phyloP scores from a whole-genome alignment of 2,113 vertebrate species.

The Globicephala melas region DNA sequence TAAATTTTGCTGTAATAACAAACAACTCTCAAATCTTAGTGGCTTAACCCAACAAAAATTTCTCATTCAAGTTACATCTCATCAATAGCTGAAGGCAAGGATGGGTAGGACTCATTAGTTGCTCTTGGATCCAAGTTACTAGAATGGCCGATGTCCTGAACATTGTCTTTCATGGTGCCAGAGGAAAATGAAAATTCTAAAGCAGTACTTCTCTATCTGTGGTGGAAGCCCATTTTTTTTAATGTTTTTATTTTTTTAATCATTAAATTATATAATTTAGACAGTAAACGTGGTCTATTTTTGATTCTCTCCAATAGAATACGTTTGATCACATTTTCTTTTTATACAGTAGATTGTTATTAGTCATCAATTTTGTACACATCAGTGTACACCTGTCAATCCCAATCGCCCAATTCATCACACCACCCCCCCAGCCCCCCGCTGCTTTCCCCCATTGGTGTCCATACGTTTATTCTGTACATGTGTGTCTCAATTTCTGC shows the following conservation, averaged over 20 bases:
- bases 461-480: no score
- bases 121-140: neutral
- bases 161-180: neutral
- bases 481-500: no score
- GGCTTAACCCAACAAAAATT: neutral
- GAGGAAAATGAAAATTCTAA: neutral
- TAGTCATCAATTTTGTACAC: no score
- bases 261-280: no score
- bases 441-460: no score
- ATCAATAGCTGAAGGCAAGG: neutral
- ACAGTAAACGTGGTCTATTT: no score
- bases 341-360: no score
- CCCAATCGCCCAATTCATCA: no score
- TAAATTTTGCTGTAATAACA: neutral
- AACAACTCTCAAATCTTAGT: neutral
- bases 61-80: neutral
- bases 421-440: no score
- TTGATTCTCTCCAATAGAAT: no score
- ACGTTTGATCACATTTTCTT: no score
- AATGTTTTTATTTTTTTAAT: neutral
- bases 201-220: neutral
- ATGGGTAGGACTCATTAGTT: neutral
- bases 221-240: neutral
- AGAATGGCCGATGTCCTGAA: neutral
- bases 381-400: no score